Evolutionary conservation across 2,113 vertebrate species (phyloP).

Genomic region (Phaethon lepturus): DNA sequence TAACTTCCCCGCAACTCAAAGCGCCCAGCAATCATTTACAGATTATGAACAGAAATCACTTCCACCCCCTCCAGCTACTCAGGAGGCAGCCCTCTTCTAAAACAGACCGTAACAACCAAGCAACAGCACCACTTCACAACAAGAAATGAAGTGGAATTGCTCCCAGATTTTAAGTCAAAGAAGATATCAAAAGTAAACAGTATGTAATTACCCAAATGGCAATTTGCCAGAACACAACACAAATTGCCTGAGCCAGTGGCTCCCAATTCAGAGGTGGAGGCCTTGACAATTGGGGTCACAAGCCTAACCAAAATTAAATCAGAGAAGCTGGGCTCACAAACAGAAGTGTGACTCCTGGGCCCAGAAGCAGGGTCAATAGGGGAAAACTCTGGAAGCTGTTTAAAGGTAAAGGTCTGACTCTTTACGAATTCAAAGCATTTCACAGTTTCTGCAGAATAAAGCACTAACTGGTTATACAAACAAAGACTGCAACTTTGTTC

Average conservation of each 20-base stretch:
- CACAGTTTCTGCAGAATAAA: neutral
- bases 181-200: neutral
- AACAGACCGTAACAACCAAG: accelerated
- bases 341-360: neutral
- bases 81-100: neutral
- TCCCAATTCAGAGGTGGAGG: neutral
- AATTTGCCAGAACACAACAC: neutral
- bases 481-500: neutral
- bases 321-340: neutral
- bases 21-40: neutral
- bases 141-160: neutral
- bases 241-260: neutral
- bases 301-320: neutral
- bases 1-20: neutral
- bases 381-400: neutral
- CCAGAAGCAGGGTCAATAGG: neutral
- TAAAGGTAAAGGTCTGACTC: neutral
- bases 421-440: neutral
- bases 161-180: neutral
- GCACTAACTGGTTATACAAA: neutral
- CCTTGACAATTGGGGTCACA: neutral
- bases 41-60: neutral
- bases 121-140: neutral
- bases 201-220: neutral
- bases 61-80: neutral